Base-by-base conservation (phyloP, 2,888 invertebrate species). In the Stictocephala bisonia region DNA sequence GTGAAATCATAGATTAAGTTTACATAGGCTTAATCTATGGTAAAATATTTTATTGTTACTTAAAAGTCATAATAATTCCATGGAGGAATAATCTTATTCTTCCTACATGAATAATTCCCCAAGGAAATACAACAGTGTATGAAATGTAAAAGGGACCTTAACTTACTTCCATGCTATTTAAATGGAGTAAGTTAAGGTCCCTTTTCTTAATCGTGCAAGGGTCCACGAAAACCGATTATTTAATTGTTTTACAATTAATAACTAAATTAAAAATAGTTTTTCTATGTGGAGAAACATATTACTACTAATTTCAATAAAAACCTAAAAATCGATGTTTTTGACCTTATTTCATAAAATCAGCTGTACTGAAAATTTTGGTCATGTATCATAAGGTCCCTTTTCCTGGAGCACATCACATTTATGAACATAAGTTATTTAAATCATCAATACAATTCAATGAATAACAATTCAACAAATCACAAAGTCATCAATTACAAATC, bases 61-160 rank as follows among this genome's bases (percentile, higher is more conserved):
- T 44, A 44, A 44, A 44, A 7, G n/a, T 44, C 44, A 44, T 44
- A 44, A 44, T 44, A 44, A 44, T 44, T 9, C 35, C 35, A 35
- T 35, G 35, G 35, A 35, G n/a, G 6, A 44, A 44, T 44, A 44
- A 44, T 44, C 44, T 9, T 44, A 44, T 18, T 18, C 4, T 18
- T 18, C n/a, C 53, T 7, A 9, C 3, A 53, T 53, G 26, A 53
- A 53, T 44, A 44, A 22, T 20, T 26, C 53, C 26, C 53, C 22
- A 53, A 53, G 53, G 53, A 53, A n/a, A 53, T 53, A 53, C 53
- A 53, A 53, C 3, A 53, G 53, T 53, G 53, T 53, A 53, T 53
- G 24, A 44, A 44, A 44, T 44, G 44, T 44, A 44, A 44, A 44
- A 44, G 44, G 44, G 44, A 44, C 44, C 44, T 44, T 44, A 44